These are phyloP conservation scores for Anolis sagrei DNA, from an alignment of 2,113 vertebrate genomes.

Conservation along the genomic window DNA sequence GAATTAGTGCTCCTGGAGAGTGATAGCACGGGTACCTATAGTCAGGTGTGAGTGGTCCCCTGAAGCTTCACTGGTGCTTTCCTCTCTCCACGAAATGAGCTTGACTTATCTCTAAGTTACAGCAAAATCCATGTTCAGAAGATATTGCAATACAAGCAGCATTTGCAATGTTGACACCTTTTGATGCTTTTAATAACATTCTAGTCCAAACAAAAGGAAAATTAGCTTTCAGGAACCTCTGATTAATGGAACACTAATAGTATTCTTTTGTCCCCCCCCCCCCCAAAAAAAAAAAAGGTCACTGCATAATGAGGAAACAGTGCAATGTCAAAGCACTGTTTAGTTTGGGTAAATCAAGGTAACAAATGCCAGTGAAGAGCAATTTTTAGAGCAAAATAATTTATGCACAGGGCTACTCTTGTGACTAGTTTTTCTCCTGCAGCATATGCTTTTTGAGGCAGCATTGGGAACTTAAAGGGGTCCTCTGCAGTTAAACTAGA, in stretches of 20 bases:
- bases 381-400: neutral
- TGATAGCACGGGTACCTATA: too few species aligned
- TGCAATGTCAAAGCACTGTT: neutral
- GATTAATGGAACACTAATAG: neutral
- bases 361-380: neutral
- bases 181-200: slow-evolving; percentile 38
- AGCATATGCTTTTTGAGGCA: neutral
- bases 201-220: neutral
- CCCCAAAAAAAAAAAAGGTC: neutral
- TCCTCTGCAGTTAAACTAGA: slow-evolving; percentile 11
- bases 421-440: neutral
- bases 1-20: too few species aligned
- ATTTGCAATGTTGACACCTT: neutral
- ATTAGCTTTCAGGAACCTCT: slow-evolving; percentile 10
- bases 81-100: too few species aligned
- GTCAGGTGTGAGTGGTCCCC: too few species aligned
- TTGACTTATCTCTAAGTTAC: too few species aligned
- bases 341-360: slow-evolving; percentile 2
- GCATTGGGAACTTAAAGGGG: neutral
- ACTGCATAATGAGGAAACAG: slow-evolving; percentile 1
- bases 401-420: neutral
- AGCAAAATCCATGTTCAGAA: neutral
- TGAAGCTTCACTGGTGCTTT: too few species aligned
- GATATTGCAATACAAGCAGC: slow-evolving; percentile 6
- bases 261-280: neutral